phyloP scores from a whole-genome alignment of 2,797 vertebrate genomes.

The Argya squamiceps region DNA sequence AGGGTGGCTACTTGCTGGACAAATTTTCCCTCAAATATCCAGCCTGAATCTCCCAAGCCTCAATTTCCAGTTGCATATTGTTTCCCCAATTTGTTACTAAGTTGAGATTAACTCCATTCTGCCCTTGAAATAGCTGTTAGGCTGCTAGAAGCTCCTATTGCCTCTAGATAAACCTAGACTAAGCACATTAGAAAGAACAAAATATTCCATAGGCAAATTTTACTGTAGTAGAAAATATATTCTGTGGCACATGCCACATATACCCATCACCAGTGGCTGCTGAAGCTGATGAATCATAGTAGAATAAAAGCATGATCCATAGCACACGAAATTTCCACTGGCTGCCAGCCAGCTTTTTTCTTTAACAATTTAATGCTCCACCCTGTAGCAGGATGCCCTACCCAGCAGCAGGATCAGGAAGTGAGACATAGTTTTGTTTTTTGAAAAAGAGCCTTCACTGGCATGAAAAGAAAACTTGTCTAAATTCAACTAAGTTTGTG shows the following conservation, averaged over 20 bases:
- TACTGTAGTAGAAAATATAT: background rate
- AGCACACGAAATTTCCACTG: conserved; percentile 72
- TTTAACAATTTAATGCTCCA: conserved; percentile 74
- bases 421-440: conserved; percentile 77
- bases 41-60: background rate
- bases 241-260: background rate
- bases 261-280: background rate
- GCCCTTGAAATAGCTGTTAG: background rate
- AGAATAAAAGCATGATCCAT: conserved; percentile 40
- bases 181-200: background rate
- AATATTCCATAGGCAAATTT: background rate
- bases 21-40: background rate
- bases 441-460: conserved; percentile 68
- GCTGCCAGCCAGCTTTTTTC: conserved; percentile 72
- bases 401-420: conserved; percentile 76
- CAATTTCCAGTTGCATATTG: background rate
- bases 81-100: background rate
- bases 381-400: conserved; percentile 83
- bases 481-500: conserved; percentile 25
- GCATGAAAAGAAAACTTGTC: conserved; percentile 54
- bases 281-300: conserved; percentile 36
- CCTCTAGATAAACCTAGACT: background rate
- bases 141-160: background rate
- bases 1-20: background rate
- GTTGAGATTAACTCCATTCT: background rate